Percentiles rank a stretch among this genome's conserved stretches.
Conservation (phyloP, 2,888 invertebrate species). For the Drosophila multiciliata region DNA sequence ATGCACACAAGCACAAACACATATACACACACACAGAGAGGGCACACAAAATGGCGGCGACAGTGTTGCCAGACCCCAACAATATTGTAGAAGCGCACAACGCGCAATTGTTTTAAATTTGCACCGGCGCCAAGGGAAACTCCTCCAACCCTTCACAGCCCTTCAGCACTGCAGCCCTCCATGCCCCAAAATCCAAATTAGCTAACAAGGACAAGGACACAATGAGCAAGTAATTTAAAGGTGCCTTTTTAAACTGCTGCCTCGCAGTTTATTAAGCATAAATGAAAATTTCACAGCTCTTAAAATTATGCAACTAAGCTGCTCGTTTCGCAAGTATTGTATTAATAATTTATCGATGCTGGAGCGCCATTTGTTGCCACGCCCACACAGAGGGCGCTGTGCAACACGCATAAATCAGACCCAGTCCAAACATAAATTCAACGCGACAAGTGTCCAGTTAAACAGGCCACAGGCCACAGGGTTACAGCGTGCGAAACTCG, state of each 20-base stretch:
- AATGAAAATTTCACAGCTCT: conserved; percentile 38
- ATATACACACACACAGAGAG: conserved; percentile 6
- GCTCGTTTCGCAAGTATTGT: conserved; percentile 36
- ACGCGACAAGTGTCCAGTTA: conserved; percentile 64
- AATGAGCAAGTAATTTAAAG: conserved; percentile 16
- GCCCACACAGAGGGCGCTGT: conserved; percentile 28
- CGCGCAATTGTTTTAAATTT: conserved; percentile 43
- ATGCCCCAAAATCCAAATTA: conserved; percentile 24
- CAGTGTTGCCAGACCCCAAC: conserved; percentile 35
- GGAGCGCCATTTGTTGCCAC: conserved; percentile 41
- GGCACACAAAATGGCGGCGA: conserved; percentile 44
- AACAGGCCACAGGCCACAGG: conserved; percentile 41
- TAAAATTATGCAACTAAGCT: conserved; percentile 35
- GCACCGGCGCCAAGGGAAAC: conserved; percentile 9
- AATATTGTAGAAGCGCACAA: conserved; percentile 17
- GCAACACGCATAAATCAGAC: conserved; percentile 59
- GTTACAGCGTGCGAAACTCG: conserved; percentile 30
- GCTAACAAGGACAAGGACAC: conserved; percentile 52
- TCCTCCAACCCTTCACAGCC: not conserved
- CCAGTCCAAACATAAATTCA: conserved; percentile 60
- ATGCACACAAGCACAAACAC: conserved; percentile 21
- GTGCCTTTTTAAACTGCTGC: conserved; percentile 8
- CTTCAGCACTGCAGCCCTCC: not conserved
- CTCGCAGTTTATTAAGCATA: conserved; percentile 48
- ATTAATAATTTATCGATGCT: conserved; percentile 74